Conservation (phyloP, 2,888 invertebrate genomes). For the Physocephala rufipes region DNA sequence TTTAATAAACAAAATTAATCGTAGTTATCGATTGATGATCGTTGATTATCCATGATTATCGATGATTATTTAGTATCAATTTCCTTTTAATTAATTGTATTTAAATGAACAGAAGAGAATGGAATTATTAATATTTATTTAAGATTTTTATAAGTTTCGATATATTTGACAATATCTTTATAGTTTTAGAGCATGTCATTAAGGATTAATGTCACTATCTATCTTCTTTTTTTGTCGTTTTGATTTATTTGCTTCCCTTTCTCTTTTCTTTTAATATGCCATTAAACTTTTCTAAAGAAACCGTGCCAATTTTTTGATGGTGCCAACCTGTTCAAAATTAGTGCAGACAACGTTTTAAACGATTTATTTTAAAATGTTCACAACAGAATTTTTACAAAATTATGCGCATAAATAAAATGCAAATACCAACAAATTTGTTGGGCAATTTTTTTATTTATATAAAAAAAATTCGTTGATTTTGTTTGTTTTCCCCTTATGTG, state of each 20-base stretch:
- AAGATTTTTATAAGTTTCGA: too few species aligned
- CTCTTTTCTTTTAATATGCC: neutral
- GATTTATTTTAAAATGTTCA: neutral
- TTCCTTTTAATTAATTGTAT: too few species aligned
- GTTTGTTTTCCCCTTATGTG: neutral
- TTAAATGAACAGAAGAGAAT: too few species aligned
- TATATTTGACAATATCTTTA: neutral
- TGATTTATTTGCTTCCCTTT: too few species aligned
- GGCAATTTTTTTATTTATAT: too few species aligned
- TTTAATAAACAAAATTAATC: too few species aligned
- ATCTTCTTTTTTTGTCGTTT: neutral
- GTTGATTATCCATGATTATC: too few species aligned
- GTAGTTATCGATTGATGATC: too few species aligned
- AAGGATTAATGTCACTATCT: neutral
- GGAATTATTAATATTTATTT: too few species aligned
- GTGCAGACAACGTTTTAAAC: neutral
- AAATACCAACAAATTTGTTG: slow-evolving; percentile 1
- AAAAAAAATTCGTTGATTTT: neutral
- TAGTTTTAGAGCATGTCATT: neutral
- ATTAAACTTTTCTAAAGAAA: neutral
- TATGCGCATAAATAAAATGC: neutral
- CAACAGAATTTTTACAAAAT: neutral
- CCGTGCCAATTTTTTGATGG: neutral
- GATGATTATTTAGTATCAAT: too few species aligned
- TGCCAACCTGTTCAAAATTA: slow-evolving; percentile 2